Evolutionary conservation across 2,797 vertebrate genomes (phyloP).

Genomic region (Tragopan temminckii): DNA sequence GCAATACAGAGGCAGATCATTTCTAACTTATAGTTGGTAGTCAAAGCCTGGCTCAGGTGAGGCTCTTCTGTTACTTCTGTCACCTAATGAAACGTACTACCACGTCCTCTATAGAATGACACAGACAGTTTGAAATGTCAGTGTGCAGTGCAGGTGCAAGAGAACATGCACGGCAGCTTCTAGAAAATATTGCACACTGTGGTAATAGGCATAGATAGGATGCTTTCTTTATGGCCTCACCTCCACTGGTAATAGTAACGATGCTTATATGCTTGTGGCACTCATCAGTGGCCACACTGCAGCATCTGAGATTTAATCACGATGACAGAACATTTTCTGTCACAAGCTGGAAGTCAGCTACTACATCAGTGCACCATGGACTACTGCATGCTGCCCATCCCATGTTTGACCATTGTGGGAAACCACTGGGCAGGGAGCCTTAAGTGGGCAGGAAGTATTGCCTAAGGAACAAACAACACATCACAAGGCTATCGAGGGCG

Average conservation of each 20-base stretch:
- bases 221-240: not conserved
- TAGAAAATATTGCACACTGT: not conserved
- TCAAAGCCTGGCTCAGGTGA: not conserved
- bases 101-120: not conserved
- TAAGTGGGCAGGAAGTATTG: not conserved
- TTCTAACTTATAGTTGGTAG: not conserved
- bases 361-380: not conserved
- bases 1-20: not conserved
- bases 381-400: not conserved
- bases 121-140: not conserved
- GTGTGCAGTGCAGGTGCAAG: not conserved
- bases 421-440: not conserved
- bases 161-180: fast-evolving
- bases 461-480: not conserved
- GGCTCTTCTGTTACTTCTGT: not conserved
- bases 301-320: not conserved
- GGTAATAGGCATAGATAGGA: not conserved
- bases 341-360: not conserved
- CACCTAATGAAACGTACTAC: not conserved
- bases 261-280: fast-evolving
- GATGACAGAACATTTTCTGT: not conserved
- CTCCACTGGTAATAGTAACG: not conserved
- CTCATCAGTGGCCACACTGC: not conserved
- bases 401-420: not conserved
- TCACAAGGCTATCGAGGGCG: not conserved